These are phyloP conservation scores for Rhaphigaster nebulosa DNA, from an alignment of 2,888 invertebrate species.

Conservation along the genomic window DNA sequence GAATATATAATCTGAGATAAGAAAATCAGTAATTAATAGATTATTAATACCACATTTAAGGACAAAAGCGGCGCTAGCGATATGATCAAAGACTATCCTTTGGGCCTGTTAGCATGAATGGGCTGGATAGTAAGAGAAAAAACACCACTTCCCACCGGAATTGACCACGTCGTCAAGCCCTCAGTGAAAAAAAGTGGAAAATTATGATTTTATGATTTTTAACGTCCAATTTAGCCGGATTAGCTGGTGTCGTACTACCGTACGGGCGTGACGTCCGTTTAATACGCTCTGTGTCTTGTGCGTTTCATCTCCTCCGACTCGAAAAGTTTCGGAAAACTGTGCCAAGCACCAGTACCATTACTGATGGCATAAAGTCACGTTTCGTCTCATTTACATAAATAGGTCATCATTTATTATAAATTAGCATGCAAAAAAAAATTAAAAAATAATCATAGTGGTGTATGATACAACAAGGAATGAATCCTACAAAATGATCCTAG, in stretches of 20 bases:
- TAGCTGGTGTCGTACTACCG: not conserved
- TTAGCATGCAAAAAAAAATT: too few species aligned
- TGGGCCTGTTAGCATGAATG: slow-evolving; percentile 30
- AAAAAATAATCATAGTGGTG: too few species aligned
- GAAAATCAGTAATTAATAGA: not conserved
- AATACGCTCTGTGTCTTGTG: not conserved
- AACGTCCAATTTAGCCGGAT: slow-evolving; percentile 51
- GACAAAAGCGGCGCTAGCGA: not conserved
- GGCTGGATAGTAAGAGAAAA: not conserved
- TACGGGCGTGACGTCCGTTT: not conserved
- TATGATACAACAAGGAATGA: too few species aligned
- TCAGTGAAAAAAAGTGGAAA: slow-evolving; percentile 47
- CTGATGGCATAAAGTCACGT: not conserved
- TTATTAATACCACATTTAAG: not conserved
- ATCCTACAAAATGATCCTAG: too few species aligned
- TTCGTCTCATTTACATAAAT: not conserved
- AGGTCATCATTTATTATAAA: too few species aligned
- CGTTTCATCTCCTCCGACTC: slow-evolving; percentile 4
- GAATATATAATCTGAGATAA: not conserved
- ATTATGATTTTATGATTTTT: slow-evolving; percentile 55
- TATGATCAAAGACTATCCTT: not conserved
- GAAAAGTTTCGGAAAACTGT: too few species aligned
- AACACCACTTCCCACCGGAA: slow-evolving; percentile 30
- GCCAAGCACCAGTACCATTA: not conserved
- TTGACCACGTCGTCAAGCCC: slow-evolving; percentile 6